Conservation (phyloP, 2,888 invertebrate genomes). For the Polydrusus tereticollis region DNA sequence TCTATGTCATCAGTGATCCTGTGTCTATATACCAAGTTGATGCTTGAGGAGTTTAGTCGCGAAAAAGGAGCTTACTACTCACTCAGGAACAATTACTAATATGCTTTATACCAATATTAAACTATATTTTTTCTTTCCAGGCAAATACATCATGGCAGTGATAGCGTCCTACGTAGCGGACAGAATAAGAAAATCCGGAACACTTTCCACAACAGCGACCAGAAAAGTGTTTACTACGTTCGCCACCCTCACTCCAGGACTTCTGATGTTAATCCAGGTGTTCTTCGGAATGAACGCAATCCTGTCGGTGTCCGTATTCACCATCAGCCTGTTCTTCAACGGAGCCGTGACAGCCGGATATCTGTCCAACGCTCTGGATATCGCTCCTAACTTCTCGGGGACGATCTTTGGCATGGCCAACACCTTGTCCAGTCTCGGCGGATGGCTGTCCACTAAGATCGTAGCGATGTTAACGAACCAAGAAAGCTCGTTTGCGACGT, state of each 20-base stretch:
- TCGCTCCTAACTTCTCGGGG: conserved; percentile 83
- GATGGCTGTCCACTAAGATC: conserved; percentile 85
- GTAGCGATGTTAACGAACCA: conserved; percentile 82
- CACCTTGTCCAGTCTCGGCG: conserved; percentile 85
- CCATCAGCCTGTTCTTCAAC: conserved; percentile 83
- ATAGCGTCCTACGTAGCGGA: conserved; percentile 82
- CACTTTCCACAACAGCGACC: conserved; percentile 79
- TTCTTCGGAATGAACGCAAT: conserved; percentile 77
- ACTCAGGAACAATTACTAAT: neutral
- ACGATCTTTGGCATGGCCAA: conserved; percentile 93
- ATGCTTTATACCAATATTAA: neutral
- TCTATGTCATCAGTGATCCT: too few relatives aligned
- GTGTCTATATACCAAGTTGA: too few relatives aligned
- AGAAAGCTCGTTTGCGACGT: conserved; percentile 80
- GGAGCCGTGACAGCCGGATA: conserved; percentile 90
- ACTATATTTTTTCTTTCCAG: conserved; percentile 55
- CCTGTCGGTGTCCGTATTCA: conserved; percentile 85
- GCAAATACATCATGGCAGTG: conserved; percentile 84
- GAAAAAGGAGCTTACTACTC: too few relatives aligned
- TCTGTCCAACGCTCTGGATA: conserved; percentile 87
- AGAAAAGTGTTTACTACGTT: conserved; percentile 78
- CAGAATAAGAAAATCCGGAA: conserved; percentile 75
- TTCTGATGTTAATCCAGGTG: conserved; percentile 82
- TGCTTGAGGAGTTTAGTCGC: too few relatives aligned
- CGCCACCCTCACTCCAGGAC: conserved; percentile 75